Percentiles rank a stretch among this genome's conserved stretches.
phyloP scores from a whole-genome alignment of 2,888 invertebrate species.

The Anaspis maculata region DNA sequence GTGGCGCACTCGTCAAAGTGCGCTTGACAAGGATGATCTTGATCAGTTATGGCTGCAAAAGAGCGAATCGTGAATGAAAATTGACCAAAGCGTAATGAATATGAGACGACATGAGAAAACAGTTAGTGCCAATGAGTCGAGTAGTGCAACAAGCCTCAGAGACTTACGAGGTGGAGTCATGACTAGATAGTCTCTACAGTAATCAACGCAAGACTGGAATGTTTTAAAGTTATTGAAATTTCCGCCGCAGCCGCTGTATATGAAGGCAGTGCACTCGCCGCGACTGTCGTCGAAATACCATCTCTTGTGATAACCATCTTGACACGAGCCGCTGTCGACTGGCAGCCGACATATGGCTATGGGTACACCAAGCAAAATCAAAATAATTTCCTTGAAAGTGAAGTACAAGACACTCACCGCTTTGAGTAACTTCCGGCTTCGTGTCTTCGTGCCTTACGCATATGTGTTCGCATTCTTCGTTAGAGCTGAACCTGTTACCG shows the following conservation, averaged over 20 bases:
- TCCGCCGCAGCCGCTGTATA: slow-evolving; percentile 81
- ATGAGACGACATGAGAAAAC: background rate
- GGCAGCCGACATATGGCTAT: slow-evolving; percentile 58
- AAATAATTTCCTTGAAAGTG: too few species aligned
- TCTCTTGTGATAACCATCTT: slow-evolving; percentile 47
- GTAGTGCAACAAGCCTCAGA: slow-evolving; percentile 1
- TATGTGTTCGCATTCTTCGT: slow-evolving; percentile 64
- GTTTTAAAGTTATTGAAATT: slow-evolving; percentile 78
- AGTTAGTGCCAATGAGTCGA: background rate
- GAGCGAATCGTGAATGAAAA: slow-evolving; percentile 1
- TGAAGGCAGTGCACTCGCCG: slow-evolving; percentile 68
- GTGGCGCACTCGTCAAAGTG: slow-evolving; percentile 54
- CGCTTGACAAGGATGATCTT: slow-evolving; percentile 46
- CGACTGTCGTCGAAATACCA: slow-evolving; percentile 65
- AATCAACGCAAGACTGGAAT: slow-evolving; percentile 59
- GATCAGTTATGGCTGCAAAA: slow-evolving; percentile 1
- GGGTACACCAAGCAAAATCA: too few species aligned
- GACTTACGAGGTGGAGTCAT: slow-evolving; percentile 33
- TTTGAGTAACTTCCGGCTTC: slow-evolving; percentile 29
- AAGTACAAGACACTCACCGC: too few species aligned
- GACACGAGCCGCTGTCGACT: slow-evolving; percentile 55
- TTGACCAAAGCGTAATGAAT: too few species aligned
- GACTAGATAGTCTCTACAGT: slow-evolving; percentile 43
- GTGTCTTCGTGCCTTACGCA: slow-evolving; percentile 58
- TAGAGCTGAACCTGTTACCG: slow-evolving; percentile 70